Percentiles rank a stretch among this genome's conserved stretches.
phyloP scores from a whole-genome alignment of 2,888 invertebrate genomes.

The Hyposoter didymator region DNA sequence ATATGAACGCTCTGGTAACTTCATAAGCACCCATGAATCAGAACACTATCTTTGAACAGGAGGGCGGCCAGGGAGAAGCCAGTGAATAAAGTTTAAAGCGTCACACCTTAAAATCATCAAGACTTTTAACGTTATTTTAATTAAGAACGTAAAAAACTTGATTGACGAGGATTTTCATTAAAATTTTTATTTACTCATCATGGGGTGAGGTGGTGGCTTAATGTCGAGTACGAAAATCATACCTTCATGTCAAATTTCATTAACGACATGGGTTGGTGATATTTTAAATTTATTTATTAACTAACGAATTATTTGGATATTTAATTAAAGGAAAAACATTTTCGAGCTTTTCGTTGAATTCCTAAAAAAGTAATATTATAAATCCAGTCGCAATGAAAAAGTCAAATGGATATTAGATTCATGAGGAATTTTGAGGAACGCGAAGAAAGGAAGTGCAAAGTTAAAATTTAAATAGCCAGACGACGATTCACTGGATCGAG shows the following conservation, averaged over 20 bases:
- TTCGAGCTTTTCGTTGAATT: neutral
- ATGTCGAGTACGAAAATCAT: neutral
- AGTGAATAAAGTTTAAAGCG: neutral
- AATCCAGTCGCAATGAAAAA: neutral
- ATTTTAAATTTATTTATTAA: neutral
- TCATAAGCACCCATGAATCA: constrained; percentile 20
- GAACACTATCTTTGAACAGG: constrained; percentile 8
- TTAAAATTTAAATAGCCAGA: constrained; percentile 37
- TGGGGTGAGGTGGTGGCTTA: neutral
- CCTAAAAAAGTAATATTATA: neutral
- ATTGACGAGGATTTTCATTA: neutral
- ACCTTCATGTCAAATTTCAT: neutral
- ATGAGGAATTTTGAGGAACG: neutral
- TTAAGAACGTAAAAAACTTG: neutral
- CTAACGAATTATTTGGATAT: neutral
- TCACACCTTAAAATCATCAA: neutral
- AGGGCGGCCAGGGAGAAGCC: neutral
- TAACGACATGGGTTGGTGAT: neutral
- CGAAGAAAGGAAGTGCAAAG: constrained; percentile 30
- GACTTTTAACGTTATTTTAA: neutral
- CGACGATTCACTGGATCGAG: constrained; percentile 36
- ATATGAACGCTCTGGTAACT: constrained; percentile 54
- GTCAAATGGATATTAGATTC: neutral
- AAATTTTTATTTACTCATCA: neutral
- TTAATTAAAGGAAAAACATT: neutral